A percentile compares a stretch with the other conserved stretches of the same genome.
These are phyloP conservation scores for Gallinago paraguaiae DNA, from an alignment of 2,113 vertebrate genomes.

Conservation along the genomic window DNA sequence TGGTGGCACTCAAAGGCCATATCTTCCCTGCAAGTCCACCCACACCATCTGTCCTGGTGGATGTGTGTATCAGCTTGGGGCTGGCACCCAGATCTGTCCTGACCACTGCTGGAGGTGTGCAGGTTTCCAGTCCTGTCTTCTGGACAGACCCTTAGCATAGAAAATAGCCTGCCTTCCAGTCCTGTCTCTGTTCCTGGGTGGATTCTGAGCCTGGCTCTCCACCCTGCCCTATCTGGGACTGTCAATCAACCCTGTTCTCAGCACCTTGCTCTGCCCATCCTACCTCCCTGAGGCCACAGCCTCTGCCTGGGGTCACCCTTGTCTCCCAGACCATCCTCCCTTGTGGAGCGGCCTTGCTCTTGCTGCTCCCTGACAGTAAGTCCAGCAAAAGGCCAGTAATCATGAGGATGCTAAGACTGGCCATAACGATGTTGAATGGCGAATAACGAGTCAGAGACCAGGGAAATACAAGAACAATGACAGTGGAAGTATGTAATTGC, in stretches of 20 bases:
- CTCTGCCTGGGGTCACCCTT: not conserved
- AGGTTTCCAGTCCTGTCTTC: not conserved
- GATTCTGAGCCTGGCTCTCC: not conserved
- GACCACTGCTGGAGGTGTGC: not conserved
- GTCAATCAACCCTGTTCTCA: not conserved
- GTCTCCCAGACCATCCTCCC: not conserved
- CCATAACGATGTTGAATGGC: not conserved
- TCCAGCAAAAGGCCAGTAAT: not conserved
- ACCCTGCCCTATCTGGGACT: not conserved
- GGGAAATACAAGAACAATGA: not conserved
- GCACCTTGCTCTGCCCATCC: not conserved
- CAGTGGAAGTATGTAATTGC: not conserved
- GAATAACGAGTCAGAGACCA: not conserved
- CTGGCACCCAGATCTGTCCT: not conserved
- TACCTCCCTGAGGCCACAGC: not conserved
- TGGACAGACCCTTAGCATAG: not conserved
- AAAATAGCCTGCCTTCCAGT: not conserved
- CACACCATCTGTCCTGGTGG: not conserved
- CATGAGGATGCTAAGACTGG: not conserved
- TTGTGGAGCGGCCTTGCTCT: not conserved
- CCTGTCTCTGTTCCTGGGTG: not conserved
- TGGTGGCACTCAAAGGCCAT: not conserved
- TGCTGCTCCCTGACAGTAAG: not conserved
- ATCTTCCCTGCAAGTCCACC: not conserved
- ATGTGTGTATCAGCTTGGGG: rapidly evolving